Conservation (phyloP, 2,888 invertebrate genomes). For the Diarsia dahlii region DNA sequence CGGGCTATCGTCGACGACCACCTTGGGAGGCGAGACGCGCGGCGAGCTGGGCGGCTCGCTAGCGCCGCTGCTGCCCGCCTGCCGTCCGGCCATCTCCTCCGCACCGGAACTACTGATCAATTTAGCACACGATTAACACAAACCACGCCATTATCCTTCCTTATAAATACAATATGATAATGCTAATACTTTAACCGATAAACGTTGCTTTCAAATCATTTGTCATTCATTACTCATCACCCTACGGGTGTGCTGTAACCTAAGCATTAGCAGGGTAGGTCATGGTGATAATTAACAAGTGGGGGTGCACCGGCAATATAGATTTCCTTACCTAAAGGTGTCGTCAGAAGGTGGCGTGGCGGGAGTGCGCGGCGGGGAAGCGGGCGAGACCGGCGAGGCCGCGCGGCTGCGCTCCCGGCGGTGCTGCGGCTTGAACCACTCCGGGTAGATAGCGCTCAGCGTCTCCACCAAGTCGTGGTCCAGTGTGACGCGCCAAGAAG, state of each 20-base stretch:
- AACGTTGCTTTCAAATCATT: conserved; percentile 3
- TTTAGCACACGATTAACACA: conserved; percentile 31
- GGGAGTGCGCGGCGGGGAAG: conserved; percentile 81
- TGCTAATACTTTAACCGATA: not conserved
- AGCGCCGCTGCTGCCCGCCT: conserved; percentile 87
- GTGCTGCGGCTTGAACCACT: conserved; percentile 95
- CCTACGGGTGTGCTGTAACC: not conserved
- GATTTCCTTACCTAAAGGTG: conserved; percentile 80
- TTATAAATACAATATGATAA: conserved; percentile 8
- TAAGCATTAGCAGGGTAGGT: conserved; percentile 3
- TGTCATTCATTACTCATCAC: not conserved
- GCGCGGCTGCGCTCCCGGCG: conserved; percentile 84
- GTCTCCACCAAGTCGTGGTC: conserved; percentile 98
- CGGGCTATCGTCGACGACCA: conserved; percentile 98
- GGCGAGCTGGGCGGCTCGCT: conserved; percentile 89
- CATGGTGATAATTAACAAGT: conserved; percentile 11
- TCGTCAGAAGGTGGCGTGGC: conserved; percentile 84
- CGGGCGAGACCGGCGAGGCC: conserved; percentile 81
- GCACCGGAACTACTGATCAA: conserved; percentile 81
- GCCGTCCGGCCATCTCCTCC: conserved; percentile 88
- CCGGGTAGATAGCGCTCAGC: conserved; percentile 97
- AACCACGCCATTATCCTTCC: conserved; percentile 32
- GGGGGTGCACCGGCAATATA: conserved; percentile 4
- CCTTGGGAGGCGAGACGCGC: conserved; percentile 95
- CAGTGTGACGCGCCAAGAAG: conserved; percentile 97